These are phyloP conservation scores for Sinotaia quadrata DNA, from an alignment of 2,888 invertebrate species.

Conservation along the genomic window DNA sequence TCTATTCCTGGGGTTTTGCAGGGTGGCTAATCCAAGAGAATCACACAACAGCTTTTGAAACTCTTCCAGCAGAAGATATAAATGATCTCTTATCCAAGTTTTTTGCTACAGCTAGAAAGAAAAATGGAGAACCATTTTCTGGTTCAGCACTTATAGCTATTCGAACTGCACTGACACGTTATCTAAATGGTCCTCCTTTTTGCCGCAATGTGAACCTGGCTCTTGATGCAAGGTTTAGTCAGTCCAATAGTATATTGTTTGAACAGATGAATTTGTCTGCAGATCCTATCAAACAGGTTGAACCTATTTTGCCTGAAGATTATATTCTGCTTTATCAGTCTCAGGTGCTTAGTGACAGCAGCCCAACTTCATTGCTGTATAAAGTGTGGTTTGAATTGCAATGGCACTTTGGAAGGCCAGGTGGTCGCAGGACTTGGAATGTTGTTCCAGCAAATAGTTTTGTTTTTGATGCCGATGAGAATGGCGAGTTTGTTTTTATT, in stretches of 20 bases:
- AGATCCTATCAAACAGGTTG: too few species aligned
- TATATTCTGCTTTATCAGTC: constrained; percentile 29
- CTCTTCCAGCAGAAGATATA: background rate
- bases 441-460: constrained; percentile 27
- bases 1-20: background rate
- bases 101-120: constrained; percentile 1
- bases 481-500: background rate
- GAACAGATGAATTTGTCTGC: too few species aligned
- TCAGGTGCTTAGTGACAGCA: constrained; percentile 19
- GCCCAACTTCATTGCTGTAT: constrained; percentile 26
- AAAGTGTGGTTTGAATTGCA: constrained; percentile 38
- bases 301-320: constrained; percentile 20
- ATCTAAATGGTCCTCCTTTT: constrained; percentile 8
- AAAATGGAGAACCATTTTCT: background rate
- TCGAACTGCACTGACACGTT: background rate
- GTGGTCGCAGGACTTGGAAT: constrained; percentile 16
- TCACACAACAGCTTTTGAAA: constrained; percentile 7
- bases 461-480: background rate
- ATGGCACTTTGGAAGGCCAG: constrained; percentile 23
- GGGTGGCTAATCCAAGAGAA: background rate
- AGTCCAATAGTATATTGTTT: background rate
- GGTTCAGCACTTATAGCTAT: background rate
- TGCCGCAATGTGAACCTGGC: background rate
- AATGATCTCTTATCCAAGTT: constrained; percentile 1
- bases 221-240: background rate